Evolutionary conservation across 2,888 invertebrate genomes (phyloP).

Genomic region (Bedellia somnulentella): DNA sequence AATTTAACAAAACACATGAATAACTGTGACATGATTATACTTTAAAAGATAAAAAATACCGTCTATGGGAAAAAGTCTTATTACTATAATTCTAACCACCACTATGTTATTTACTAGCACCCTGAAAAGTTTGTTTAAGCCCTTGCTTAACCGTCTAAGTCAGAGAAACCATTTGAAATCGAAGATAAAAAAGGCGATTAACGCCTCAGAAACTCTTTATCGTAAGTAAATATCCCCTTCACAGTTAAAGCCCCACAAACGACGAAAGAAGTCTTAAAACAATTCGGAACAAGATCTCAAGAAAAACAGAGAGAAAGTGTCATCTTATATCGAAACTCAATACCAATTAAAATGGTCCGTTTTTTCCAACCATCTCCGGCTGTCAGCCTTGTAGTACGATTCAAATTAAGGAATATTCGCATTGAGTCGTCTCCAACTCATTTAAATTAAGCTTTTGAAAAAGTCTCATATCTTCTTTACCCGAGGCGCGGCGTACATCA

Average conservation of each 20-base stretch:
- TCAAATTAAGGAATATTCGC: conserved; percentile 56
- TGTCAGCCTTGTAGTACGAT: conserved; percentile 41
- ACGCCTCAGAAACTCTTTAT: conserved; percentile 18
- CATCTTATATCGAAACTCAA: conserved; percentile 46
- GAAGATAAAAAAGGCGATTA: conserved; percentile 6
- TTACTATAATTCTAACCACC: too few species aligned
- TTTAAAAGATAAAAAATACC: too few species aligned
- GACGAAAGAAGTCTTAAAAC: conserved; percentile 14
- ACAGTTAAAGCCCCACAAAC: conserved; percentile 17
- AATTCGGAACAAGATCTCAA: background rate
- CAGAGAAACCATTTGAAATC: too few species aligned
- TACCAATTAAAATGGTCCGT: conserved; percentile 49
- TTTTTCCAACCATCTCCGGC: conserved; percentile 20
- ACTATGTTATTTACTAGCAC: too few species aligned
- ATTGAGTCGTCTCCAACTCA: conserved; percentile 52
- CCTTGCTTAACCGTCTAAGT: too few species aligned
- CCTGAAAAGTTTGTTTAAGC: too few species aligned
- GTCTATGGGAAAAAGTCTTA: too few species aligned
- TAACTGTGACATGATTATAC: too few species aligned
- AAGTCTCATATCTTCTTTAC: conserved; percentile 60
- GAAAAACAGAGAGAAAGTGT: conserved; percentile 16
- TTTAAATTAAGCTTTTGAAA: conserved; percentile 62
- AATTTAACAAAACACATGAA: too few species aligned
- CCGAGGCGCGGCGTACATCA: conserved; percentile 53
- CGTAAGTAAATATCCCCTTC: conserved; percentile 16